These are phyloP conservation scores for Arenaria interpres DNA, from an alignment of 2,113 vertebrate species.

Conservation along the genomic window DNA sequence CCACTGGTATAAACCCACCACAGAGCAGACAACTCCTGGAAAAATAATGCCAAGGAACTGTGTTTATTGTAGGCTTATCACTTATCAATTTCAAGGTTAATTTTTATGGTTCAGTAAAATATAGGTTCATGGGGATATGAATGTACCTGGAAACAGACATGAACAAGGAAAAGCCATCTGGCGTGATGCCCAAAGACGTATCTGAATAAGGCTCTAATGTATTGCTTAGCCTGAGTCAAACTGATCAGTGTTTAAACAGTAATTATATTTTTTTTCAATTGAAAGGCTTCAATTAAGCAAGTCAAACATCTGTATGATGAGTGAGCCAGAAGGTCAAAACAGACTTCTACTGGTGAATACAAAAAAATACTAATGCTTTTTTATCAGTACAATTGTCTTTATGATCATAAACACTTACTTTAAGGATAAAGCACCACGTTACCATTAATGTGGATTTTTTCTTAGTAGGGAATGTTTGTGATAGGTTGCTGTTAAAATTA, in stretches of 20 bases:
- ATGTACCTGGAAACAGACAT: not conserved
- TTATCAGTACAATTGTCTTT: not conserved
- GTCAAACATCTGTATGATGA: not conserved
- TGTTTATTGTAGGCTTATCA: not conserved
- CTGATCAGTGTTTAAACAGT: not conserved
- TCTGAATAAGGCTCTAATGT: not conserved
- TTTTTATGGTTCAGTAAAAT: not conserved
- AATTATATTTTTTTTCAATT: not conserved
- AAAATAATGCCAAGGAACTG: not conserved
- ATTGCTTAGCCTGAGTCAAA: not conserved
- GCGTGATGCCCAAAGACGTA: not conserved
- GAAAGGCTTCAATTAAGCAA: not conserved
- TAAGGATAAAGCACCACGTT: not conserved
- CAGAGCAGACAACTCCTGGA: too few relatives aligned
- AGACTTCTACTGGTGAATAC: not conserved
- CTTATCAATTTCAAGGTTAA: not conserved
- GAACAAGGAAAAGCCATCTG: not conserved
- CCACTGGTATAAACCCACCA: not conserved
- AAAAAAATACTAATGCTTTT: not conserved
- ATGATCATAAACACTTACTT: rapidly evolving
- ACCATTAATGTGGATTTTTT: not conserved
- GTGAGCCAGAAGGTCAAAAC: not conserved
- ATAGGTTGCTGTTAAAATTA: not conserved
- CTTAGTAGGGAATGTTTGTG: not conserved
- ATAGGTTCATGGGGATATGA: not conserved